Evolutionary conservation across 1,140 invertebrate genomes (phyloP).

Genomic region (Pinna nobilis): DNA sequence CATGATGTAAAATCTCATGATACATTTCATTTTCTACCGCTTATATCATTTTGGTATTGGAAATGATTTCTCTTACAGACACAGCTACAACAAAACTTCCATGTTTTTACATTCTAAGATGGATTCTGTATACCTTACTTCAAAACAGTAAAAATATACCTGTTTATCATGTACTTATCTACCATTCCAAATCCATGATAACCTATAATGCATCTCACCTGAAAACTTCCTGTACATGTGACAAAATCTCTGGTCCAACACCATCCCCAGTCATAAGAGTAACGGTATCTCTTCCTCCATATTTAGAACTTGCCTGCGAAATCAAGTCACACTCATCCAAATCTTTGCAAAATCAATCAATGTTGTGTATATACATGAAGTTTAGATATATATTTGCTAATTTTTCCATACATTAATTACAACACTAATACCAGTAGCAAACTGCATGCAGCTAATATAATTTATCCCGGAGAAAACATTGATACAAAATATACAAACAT

Average conservation of each 20-base stretch:
- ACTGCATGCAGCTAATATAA: neutral
- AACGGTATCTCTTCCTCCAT: constrained; percentile 87
- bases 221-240: constrained; percentile 92
- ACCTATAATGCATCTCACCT: constrained; percentile 81
- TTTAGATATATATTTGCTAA: neutral
- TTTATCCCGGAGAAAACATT: neutral
- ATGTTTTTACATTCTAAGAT: neutral
- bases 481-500: neutral
- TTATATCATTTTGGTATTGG: neutral
- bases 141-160: neutral
- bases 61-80: neutral
- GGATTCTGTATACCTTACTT: neutral
- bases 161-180: neutral
- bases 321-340: neutral
- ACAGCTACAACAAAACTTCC: neutral
- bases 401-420: neutral
- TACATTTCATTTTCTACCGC: neutral
- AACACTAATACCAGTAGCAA: neutral
- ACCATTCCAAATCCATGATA: neutral
- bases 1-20: too few relatives aligned
- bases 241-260: constrained; percentile 96
- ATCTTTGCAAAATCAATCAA: neutral
- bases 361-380: neutral
- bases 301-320: constrained; percentile 71
- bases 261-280: constrained; percentile 98